Base-by-base conservation (phyloP, 2,888 invertebrate genomes). In the Theretra japonica region DNA sequence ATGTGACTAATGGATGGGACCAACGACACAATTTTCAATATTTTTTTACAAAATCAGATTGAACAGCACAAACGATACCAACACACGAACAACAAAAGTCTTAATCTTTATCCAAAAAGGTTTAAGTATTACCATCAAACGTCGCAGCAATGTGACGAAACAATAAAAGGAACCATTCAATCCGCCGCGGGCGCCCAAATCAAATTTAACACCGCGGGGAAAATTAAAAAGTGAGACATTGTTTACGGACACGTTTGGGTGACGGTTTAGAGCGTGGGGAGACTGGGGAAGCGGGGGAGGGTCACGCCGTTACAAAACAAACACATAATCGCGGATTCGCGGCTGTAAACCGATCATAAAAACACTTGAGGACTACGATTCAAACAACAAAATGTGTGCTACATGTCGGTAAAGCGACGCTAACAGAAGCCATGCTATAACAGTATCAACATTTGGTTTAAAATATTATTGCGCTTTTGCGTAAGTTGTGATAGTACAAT, bases 291-390 rank as follows among this genome's bases (percentile, higher is more conserved):
- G 71, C 69, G 71, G 59, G 25, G 33, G 50, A 21, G 56, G 50
- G 62, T 62, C 33, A 59, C n/a, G 69, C 62, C 68, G 76, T 81
- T 75, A 79, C 83, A 81, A 81, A 80, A 81, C 83, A 82, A 80
- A 74, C 74, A 75, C 77, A 75, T 76, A 78, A 83, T 79, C 79
- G 77, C 70, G 74, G 80, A 69, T 50, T 73, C 70, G 72, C 70
- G 75, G 82, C 79, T 82, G 83, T 83, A 82, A 83, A 83, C 75
- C 76, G 82, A 73, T 76, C 77, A 75, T 82, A 82, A 82, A 82
- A 80, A 76, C 76, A 77, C 65, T 56, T 76, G 79, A 77, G 68
- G 75, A 41, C 41, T 23, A 80, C 75, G 79, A 75, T 73, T 75
- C 77, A 74, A 79, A 74, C 74, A 76, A 73, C 71, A 79, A 72